Evolutionary conservation across 2,797 vertebrate species (phyloP), one percentile per base, ranked within the genome.

Genomic region (Pseudotriccus pelzelni): DNA sequence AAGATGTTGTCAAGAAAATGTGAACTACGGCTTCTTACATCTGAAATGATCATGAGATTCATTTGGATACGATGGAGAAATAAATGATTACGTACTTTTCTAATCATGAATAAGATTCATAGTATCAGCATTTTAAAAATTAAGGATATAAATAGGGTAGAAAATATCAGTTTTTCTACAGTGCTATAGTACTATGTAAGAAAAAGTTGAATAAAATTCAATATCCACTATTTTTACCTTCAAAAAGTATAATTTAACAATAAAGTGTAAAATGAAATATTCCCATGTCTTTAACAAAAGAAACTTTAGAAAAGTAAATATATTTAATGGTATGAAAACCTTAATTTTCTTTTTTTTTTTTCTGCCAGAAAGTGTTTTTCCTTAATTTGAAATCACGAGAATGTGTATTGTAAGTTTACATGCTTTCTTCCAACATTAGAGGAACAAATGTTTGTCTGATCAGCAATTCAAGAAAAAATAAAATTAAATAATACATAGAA

Each of bases 1-100:
- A 98, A 98, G 95, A 93, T 92, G 76, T 92, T 97, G 97, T 98
- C 95, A 97, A 97, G 96, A 98, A 98, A 98, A 98, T 81, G 85
- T 95, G 97, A 98, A 98, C 93, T 95, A 83, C 97, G 96, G 81
- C 94, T 98, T 97, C 89, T 96, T 96, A 84, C 14, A 37, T 96
- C 95, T 97, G 94, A 77, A 95, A 88, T 67, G 79, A 97, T 97
- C 74, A 90, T 94, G 62, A 95, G 82, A 97, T 96, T 62, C 91
- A 98, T 98, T 97, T 94, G 97, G 94, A 98, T 97, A 96, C 97
- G 86, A 86, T 90, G 63, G 94, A 96, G 62, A 98, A 98, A 98
- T 97, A 98, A 98, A 98, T 97, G 94, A 43, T 47, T 97, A 92
- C 83, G 96, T 60, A 87, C 44, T 92, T 96, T 97, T 95, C 68